Base-by-base conservation (phyloP, 2,797 vertebrate genomes). In the Cichlasoma orientale region DNA sequence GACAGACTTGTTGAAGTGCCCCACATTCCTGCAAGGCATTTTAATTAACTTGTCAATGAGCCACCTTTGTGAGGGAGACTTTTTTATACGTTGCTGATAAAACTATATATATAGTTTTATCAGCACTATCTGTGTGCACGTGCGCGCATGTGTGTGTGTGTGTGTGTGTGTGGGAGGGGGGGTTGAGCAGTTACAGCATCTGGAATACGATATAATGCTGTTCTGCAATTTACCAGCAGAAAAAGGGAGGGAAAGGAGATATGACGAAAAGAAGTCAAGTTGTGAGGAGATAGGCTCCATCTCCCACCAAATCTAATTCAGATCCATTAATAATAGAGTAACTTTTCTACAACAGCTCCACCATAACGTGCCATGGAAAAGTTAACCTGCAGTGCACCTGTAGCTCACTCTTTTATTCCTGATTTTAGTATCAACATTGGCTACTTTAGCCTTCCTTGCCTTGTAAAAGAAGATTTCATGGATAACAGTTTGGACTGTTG, bases 21-120 rank as follows among this genome's bases (percentile, higher is more conserved):
- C 92, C n/a, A 3, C 86, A 92, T 94, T 93, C 84, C 86, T 90
- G 71, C 72, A 72, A 79, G 72, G 81, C 68, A 80, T 90, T 88
- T 90, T 85, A 89, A 82, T 79, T 79, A 86, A 88, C 82, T 75
- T 87, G 87, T 87, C 82, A 86, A 77, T 78, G 70, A 80, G 79
- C 81, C 83, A 90, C 85, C 82, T 91, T 90, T 89, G 77, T 75
- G 72, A 90, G 74, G 66, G 73, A 85, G 79, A 76, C 23, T 61
- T 77, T 89, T 90, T 84, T 86, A 90, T 92, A 88, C 87, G 88
- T 86, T 93, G 90, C 90, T 92, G 90, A 63, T 81, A 83, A 87
- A 87, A 80, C 75, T 76, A 88, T 90, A 36, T 36, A 36, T 36
- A 36, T 36, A 36, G 36, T 36, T 36, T 36, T 36, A 36, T 36